Percentiles rank a stretch among this genome's conserved stretches.
These are phyloP conservation scores for Ischnura elegans DNA, from an alignment of 2,888 invertebrate genomes.

Conservation along the genomic window DNA sequence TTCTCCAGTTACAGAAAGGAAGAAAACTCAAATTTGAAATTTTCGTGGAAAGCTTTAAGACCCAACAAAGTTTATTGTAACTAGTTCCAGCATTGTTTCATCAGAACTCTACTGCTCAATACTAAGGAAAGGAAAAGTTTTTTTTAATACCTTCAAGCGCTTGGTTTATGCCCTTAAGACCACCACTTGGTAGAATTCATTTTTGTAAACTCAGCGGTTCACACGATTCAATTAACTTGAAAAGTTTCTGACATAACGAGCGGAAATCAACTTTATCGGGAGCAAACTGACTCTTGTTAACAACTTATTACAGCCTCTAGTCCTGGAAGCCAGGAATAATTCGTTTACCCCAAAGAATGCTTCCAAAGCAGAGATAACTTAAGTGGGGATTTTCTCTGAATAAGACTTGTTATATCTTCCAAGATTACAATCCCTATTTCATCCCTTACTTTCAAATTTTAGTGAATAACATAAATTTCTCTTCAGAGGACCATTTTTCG, in stretches of 20 bases:
- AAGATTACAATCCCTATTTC: no score
- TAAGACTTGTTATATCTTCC: no score
- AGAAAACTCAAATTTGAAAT: not conserved
- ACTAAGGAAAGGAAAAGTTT: not conserved
- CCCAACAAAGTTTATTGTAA: not conserved
- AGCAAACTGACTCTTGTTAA: not conserved
- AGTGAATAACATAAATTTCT: no score
- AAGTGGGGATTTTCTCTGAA: no score
- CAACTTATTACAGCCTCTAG: not conserved
- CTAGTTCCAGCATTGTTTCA: not conserved
- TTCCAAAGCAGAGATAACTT: not conserved
- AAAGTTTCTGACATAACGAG: not conserved
- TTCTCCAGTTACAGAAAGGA: not conserved
- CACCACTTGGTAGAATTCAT: not conserved
- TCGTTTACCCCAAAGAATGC: not conserved
- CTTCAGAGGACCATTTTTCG: no score
- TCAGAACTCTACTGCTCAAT: not conserved
- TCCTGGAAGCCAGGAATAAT: not conserved
- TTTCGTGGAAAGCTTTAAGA: not conserved
- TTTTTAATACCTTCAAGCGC: not conserved
- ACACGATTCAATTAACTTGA: not conserved
- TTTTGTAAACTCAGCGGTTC: not conserved
- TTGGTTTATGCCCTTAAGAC: not conserved
- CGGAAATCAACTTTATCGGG: not conserved
- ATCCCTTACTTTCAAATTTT: no score